Percentiles rank a stretch among this genome's conserved stretches.
phyloP scores from a whole-genome alignment of 2,113 vertebrate species.

The Addax nasomaculatus region DNA sequence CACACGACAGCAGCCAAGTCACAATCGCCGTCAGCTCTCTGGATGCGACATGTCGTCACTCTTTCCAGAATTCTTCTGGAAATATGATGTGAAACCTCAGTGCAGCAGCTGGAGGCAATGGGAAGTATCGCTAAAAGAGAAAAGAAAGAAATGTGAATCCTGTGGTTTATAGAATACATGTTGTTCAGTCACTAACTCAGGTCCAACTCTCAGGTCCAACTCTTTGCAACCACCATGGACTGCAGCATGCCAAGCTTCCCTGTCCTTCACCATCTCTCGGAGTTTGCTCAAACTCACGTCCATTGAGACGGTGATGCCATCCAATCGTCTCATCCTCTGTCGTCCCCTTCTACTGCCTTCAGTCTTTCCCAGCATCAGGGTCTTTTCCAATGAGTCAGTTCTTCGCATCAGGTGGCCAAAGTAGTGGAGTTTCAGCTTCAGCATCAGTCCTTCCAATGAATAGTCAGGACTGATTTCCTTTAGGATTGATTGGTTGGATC shows the following conservation, averaged over 20 bases:
- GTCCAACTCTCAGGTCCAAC: not conserved
- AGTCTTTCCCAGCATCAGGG: not conserved
- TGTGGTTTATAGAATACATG: not conserved
- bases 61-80: slow-evolving; percentile 73
- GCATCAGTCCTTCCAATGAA: not conserved
- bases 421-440: not conserved
- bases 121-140: slow-evolving; percentile 79
- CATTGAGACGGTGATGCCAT: not conserved
- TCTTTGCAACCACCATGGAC: not conserved
- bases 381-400: not conserved
- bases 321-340: not conserved
- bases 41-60: slow-evolving; percentile 74
- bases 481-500: not conserved
- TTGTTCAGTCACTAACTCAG: not conserved
- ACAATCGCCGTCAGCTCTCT: slow-evolving; percentile 76
- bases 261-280: not conserved
- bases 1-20: slow-evolving; percentile 81
- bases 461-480: not conserved
- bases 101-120: slow-evolving; percentile 79
- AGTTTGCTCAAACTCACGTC: not conserved
- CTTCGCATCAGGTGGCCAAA: not conserved
- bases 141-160: not conserved
- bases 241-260: not conserved
- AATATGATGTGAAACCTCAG: slow-evolving; percentile 67
- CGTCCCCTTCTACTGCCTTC: not conserved